Conservation (phyloP, 2,888 invertebrate genomes). For the Anorthoa munda region DNA sequence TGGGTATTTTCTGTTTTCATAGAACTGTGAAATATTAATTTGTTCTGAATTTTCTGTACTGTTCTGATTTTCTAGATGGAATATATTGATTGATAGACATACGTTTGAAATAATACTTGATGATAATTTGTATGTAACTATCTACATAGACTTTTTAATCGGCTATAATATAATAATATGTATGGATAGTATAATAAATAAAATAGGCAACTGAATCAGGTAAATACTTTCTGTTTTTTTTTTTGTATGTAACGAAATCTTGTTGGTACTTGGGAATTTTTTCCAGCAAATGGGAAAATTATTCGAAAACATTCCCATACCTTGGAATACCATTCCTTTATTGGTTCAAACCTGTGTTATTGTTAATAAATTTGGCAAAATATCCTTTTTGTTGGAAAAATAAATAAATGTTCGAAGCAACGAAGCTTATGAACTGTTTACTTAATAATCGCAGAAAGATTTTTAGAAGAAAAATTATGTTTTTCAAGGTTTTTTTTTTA, state of each 20-base stretch:
- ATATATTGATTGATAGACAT: no score
- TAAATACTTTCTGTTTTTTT: not conserved
- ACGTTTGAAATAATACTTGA: no score
- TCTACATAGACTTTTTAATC: no score
- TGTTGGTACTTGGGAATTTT: slow-evolving; percentile 15
- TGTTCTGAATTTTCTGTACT: not conserved
- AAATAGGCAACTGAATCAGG: not conserved
- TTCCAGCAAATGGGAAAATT: slow-evolving; percentile 40
- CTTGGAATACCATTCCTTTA: slow-evolving; percentile 52
- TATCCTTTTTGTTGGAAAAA: slow-evolving; percentile 21
- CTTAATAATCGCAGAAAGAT: not conserved
- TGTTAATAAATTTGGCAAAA: slow-evolving; percentile 41
- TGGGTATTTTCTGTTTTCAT: not conserved
- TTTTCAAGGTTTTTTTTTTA: not conserved
- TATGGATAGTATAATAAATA: not conserved
- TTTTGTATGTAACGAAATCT: not conserved
- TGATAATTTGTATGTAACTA: not conserved
- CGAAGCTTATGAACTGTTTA: slow-evolving; percentile 29
- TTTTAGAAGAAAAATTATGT: not conserved
- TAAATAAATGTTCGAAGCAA: slow-evolving; percentile 17
- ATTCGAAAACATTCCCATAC: slow-evolving; percentile 45
- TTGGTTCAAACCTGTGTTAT: slow-evolving; percentile 33
- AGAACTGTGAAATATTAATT: not conserved
- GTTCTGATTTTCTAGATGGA: not conserved
- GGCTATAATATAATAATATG: not conserved